Evolutionary conservation across 2,797 vertebrate genomes (phyloP).

Genomic region (Ctenopoma kingsleyae): DNA sequence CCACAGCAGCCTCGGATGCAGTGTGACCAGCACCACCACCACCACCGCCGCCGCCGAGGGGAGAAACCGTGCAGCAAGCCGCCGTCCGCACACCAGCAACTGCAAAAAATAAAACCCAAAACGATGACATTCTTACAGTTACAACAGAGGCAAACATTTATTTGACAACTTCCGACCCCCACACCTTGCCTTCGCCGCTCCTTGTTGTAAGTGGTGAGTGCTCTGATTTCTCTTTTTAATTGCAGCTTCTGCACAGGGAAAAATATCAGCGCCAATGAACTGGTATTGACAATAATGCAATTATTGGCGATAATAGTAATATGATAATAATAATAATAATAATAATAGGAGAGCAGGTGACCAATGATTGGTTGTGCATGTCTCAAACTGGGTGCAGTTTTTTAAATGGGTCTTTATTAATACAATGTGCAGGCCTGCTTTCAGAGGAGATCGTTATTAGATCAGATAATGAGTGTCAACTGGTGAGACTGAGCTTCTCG

Average conservation of each 20-base stretch:
- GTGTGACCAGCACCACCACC: conserved; percentile 56
- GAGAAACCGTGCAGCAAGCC: conserved; percentile 37
- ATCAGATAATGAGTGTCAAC: conserved; percentile 20
- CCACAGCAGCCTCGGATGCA: conserved; percentile 69
- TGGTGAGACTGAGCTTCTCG: conserved; percentile 13
- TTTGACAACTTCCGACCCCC: conserved; percentile 78
- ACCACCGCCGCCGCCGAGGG: conserved; percentile 50
- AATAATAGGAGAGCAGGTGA: background rate
- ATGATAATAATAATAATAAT: too few relatives aligned
- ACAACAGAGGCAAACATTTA: conserved; percentile 66
- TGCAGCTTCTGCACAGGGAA: conserved; percentile 20
- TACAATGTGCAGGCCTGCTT: background rate
- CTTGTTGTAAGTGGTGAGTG: conserved; percentile 81
- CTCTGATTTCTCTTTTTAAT: conserved; percentile 5
- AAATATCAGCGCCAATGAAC: background rate
- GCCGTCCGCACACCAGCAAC: conserved; percentile 57
- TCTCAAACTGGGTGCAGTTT: conserved; percentile 1
- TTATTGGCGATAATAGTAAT: background rate
- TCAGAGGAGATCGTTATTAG: background rate
- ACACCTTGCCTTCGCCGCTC: conserved; percentile 66
- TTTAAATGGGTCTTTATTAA: background rate
- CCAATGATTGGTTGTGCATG: background rate
- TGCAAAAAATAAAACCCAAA: conserved; percentile 58
- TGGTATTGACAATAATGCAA: conserved; percentile 11
- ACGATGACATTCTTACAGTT: conserved; percentile 82